These are phyloP conservation scores for Odobenus rosmarus DNA, from an alignment of 2,113 vertebrate genomes.

Conservation along the genomic window DNA sequence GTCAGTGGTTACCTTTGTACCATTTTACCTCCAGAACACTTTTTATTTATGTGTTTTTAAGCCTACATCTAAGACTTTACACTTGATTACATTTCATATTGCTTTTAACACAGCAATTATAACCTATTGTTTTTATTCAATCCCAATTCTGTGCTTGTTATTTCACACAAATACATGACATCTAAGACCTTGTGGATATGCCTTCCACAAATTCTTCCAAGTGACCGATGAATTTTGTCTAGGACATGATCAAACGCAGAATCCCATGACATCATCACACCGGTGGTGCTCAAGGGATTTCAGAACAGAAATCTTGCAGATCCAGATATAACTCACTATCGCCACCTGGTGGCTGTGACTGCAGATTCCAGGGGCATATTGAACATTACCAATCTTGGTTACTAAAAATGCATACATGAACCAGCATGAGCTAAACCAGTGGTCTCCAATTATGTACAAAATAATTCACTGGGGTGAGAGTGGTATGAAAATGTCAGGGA, in stretches of 20 bases:
- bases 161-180: neutral
- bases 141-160: neutral
- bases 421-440: neutral
- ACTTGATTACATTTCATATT: neutral
- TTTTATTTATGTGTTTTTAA: neutral
- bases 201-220: neutral
- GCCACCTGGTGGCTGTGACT: constrained; percentile 54
- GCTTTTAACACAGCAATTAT: neutral
- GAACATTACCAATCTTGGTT: neutral
- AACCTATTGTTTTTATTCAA: neutral
- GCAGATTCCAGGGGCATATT: neutral
- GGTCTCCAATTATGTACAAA: neutral
- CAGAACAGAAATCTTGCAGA: neutral
- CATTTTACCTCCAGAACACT: neutral
- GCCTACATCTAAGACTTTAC: neutral
- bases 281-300: neutral
- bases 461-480: neutral
- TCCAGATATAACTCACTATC: constrained; percentile 3
- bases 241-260: neutral
- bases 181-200: neutral
- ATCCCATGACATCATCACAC: neutral
- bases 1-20: neutral
- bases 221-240: neutral
- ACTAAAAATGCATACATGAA: neutral
- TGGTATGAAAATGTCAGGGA: neutral